A percentile compares a stretch with the other conserved stretches of the same genome.
These are phyloP conservation scores for Belgica antarctica DNA, from an alignment of 2,888 invertebrate species.

Conservation along the genomic window DNA sequence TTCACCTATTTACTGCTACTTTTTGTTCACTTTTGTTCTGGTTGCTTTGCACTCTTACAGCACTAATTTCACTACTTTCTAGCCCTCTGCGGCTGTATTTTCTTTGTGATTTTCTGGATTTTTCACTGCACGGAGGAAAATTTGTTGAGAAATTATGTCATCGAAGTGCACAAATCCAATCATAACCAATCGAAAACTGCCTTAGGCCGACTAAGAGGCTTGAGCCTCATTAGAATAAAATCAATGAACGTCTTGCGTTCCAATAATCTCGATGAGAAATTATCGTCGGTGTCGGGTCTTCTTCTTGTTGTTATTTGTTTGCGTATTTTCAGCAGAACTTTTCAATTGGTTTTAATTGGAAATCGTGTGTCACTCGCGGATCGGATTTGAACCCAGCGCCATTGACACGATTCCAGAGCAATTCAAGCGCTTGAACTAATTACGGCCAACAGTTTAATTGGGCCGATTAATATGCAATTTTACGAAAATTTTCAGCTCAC, in stretches of 20 bases:
- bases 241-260: too few species aligned
- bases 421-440: neutral
- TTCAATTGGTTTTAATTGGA: conserved; percentile 28
- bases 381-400: neutral
- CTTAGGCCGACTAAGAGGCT: too few species aligned
- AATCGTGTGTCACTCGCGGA: neutral
- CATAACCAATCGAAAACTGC: neutral
- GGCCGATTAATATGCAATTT: neutral
- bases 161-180: neutral
- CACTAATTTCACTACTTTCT: neutral
- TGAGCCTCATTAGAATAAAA: too few species aligned
- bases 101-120: conserved; percentile 25
- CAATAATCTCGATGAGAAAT: too few species aligned
- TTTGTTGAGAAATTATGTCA: neutral
- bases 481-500: neutral
- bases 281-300: neutral
- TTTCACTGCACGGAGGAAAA: conserved; percentile 20
- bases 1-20: neutral
- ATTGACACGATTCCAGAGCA: neutral
- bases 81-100: neutral
- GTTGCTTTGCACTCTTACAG: neutral
- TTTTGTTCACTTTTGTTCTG: neutral
- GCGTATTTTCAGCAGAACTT: neutral
- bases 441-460: too few species aligned
- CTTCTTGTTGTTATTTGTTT: conserved; percentile 16